Conservation (phyloP, 1,140 invertebrate species). For the Colletes gigas region DNA sequence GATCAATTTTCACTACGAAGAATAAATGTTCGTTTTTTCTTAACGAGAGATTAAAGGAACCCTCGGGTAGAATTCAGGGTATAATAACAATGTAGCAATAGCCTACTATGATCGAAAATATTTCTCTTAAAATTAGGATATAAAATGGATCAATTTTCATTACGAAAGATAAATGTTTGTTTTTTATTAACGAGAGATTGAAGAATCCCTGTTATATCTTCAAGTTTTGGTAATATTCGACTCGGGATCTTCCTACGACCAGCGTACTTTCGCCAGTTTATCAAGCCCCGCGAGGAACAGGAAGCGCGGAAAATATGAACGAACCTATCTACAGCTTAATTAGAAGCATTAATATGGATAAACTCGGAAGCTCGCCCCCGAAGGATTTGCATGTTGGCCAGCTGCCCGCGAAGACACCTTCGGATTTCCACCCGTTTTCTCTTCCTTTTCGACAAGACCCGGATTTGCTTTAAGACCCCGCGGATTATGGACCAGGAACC, state of each 20-base stretch:
- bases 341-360: constrained; percentile 71
- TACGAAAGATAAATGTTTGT: no score
- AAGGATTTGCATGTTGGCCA: constrained; percentile 64
- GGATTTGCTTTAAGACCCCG: constrained; percentile 51
- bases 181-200: no score
- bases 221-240: neutral
- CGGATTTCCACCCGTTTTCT: constrained; percentile 21
- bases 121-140: no score
- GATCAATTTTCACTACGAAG: no score
- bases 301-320: constrained; percentile 13
- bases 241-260: neutral
- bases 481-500: constrained; percentile 20
- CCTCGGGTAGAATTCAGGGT: no score
- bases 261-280: constrained; percentile 3
- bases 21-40: no score
- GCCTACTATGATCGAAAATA: no score
- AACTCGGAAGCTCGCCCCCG: constrained; percentile 38
- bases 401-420: constrained; percentile 51
- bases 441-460: constrained; percentile 47
- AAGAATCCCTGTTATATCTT: no score
- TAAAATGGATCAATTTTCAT: no score
- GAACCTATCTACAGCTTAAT: constrained; percentile 63
- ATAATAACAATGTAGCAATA: no score
- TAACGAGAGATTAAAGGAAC: no score
- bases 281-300: neutral